phyloP scores from a whole-genome alignment of 1,140 invertebrate genomes.

The Hypsibius dujardini region DNA sequence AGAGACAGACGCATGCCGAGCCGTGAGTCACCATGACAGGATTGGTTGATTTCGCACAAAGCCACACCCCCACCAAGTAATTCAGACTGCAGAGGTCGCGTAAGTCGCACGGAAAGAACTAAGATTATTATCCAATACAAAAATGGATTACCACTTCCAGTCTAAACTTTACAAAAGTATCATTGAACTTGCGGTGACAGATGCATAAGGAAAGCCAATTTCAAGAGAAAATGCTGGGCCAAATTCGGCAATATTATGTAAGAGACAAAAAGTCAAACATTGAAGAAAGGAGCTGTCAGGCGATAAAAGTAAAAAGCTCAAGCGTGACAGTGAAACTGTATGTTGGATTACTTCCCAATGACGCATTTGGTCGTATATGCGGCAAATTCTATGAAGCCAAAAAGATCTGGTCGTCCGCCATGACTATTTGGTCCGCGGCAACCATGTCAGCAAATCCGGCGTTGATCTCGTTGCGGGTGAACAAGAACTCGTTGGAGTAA shows the following conservation, averaged over 20 bases:
- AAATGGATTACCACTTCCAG: background rate
- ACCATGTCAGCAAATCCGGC: conserved; percentile 64
- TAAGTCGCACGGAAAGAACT: no score
- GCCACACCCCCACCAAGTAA: no score
- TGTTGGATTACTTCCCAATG: background rate
- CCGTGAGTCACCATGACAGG: no score
- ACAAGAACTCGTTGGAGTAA: conserved; percentile 36
- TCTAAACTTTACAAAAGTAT: conserved; percentile 2
- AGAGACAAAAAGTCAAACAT: background rate
- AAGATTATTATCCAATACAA: no score
- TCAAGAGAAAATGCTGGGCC: background rate
- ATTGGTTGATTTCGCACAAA: no score
- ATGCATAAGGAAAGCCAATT: background rate
- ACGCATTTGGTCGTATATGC: background rate
- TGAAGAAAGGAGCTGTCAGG: background rate
- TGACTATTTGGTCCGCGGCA: conserved; percentile 74
- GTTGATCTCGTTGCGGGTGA: conserved; percentile 50
- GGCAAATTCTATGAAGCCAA: conserved; percentile 17
- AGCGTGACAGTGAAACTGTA: background rate
- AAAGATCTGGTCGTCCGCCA: conserved; percentile 68
- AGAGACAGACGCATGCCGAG: no score
- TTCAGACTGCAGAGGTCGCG: no score
- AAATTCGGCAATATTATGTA: background rate
- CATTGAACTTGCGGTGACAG: background rate
- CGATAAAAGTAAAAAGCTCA: background rate